A percentile compares a stretch with the other conserved stretches of the same genome.
Conservation (phyloP, 2,113 vertebrate genomes). For the Melierax canorus region DNA sequence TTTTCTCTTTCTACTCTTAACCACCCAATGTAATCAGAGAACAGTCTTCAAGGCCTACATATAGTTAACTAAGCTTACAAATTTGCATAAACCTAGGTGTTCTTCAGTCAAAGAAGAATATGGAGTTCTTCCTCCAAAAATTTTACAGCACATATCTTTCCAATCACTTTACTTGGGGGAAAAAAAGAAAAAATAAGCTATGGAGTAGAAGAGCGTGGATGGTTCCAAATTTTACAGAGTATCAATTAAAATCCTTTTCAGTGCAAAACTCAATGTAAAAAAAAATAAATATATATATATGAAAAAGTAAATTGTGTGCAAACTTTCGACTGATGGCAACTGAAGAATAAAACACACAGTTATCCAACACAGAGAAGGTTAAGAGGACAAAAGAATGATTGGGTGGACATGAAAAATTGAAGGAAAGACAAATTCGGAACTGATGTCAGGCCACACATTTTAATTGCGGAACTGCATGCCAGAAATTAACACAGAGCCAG, state of each 20-base stretch:
- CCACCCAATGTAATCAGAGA: background rate
- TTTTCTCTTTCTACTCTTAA: background rate
- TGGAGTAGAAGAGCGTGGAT: background rate
- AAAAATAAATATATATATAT: too few relatives aligned
- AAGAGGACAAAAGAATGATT: slow-evolving; percentile 46
- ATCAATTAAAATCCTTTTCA: background rate
- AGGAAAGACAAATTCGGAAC: slow-evolving; percentile 51
- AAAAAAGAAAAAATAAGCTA: too few relatives aligned
- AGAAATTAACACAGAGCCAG: background rate
- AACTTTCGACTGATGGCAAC: background rate
- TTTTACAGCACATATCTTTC: background rate
- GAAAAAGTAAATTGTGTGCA: background rate
- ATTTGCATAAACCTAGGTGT: background rate
- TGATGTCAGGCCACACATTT: slow-evolving; percentile 57
- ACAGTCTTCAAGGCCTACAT: background rate
- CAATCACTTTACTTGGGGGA: background rate
- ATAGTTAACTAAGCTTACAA: background rate
- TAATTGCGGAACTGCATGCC: slow-evolving; percentile 63
- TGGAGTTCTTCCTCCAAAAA: background rate
- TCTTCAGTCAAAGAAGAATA: background rate
- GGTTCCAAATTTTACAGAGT: background rate
- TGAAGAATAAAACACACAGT: background rate
- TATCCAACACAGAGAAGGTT: background rate
- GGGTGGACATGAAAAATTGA: slow-evolving; percentile 58
- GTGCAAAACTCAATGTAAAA: background rate